A percentile compares a stretch with the other conserved stretches of the same genome.
phyloP scores from a whole-genome alignment of 2,888 invertebrate species.

The Scelioninae gen. 2 region DNA sequence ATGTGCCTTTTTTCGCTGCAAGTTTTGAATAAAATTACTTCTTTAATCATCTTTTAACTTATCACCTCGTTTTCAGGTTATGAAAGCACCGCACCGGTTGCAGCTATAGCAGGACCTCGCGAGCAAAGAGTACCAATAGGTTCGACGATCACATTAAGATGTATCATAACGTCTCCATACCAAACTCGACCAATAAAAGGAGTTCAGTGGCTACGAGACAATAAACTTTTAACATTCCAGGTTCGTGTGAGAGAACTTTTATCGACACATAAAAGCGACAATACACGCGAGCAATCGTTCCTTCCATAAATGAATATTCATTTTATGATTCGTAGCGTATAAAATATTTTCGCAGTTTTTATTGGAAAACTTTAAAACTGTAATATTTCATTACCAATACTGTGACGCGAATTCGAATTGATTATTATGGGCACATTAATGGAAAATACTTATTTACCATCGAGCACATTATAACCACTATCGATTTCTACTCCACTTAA shows the following conservation, averaged over 20 bases:
- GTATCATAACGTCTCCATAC: slow-evolving; percentile 76
- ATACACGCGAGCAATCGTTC: slow-evolving; percentile 24
- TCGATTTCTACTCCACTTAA: too few species aligned
- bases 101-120: slow-evolving; percentile 78
- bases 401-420: too few species aligned
- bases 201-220: slow-evolving; percentile 79
- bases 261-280: slow-evolving; percentile 37
- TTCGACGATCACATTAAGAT: slow-evolving; percentile 78
- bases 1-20: too few species aligned
- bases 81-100: slow-evolving; percentile 74
- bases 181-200: slow-evolving; percentile 73
- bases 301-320: slow-evolving; percentile 27
- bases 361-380: not conserved
- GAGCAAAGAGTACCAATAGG: slow-evolving; percentile 78
- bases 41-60: slow-evolving; percentile 57
- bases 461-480: too few species aligned
- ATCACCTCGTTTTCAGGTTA: slow-evolving; percentile 70
- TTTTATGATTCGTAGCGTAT: slow-evolving; percentile 6
- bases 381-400: too few species aligned
- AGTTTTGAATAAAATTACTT: slow-evolving; percentile 3
- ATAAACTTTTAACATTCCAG: slow-evolving; percentile 78
- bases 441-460: too few species aligned
- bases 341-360: slow-evolving; percentile 9
- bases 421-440: too few species aligned
- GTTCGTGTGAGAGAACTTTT: slow-evolving; percentile 68